These are phyloP conservation scores for Phrynocephalus forsythii DNA, from an alignment of 2,797 vertebrate genomes.

Conservation along the genomic window DNA sequence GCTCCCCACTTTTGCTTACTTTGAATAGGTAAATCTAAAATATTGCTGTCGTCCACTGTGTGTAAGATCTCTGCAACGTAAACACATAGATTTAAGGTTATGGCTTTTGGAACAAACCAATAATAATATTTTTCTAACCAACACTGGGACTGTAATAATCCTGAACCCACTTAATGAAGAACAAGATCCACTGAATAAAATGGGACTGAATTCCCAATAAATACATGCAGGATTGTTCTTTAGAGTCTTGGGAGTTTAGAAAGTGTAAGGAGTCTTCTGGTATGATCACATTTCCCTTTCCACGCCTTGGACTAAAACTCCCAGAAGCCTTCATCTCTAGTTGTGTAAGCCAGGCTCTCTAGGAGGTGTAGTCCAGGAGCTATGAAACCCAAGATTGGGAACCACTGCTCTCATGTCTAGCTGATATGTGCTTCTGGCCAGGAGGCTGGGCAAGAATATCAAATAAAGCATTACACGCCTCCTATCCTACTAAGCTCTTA, in stretches of 20 bases:
- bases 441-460: background rate
- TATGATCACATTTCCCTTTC: background rate
- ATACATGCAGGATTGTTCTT: background rate
- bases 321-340: too few relatives aligned
- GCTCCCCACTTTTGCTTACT: constrained; percentile 78
- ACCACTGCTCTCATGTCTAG: too few relatives aligned
- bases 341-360: too few relatives aligned
- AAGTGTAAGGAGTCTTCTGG: constrained; percentile 10
- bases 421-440: background rate
- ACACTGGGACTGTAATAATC: background rate
- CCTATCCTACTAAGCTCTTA: background rate
- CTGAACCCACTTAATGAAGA: background rate
- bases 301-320: too few relatives aligned
- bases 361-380: too few relatives aligned
- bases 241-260: background rate
- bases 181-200: background rate
- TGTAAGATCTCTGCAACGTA: constrained; percentile 83
- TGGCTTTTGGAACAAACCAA: background rate
- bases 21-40: constrained; percentile 84
- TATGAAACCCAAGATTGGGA: too few relatives aligned
- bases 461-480: rapidly evolving
- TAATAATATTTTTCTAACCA: background rate
- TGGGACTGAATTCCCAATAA: background rate
- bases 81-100: constrained; percentile 27
- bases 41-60: constrained; percentile 78